Base-by-base conservation (phyloP, 2,113 vertebrate species). In the Sturnira hondurensis region DNA sequence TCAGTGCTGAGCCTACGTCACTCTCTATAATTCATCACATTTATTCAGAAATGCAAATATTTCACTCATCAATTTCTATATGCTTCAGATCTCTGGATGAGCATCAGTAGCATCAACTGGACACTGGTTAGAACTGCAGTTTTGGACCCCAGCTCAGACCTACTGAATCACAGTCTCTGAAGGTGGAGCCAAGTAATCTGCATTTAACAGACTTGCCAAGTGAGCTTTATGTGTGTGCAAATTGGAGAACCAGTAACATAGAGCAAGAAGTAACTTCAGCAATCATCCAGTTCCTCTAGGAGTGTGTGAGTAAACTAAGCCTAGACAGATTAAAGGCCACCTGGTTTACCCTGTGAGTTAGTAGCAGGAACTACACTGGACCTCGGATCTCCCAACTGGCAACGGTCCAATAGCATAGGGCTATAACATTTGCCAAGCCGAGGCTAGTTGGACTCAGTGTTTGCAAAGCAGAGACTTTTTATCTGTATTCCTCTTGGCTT, bases 401-500 rank as follows among this genome's bases (percentile, higher is more conserved):
- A 56, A 47, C 17, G 85, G 76, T 67, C 47, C 91, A 96, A 93
- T 16, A 88, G 36, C 41, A 16, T 1, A 4, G 56, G 28, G 65
- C 47, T 71, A 14, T 24, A 50, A 28, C 58, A 12, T 15, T 50
- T 82, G 47, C 70, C 77, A 95, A 61, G 58, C 11, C 80, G 89
- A 58, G 71, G 36, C 45, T 84, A 58, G 52, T 15, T 65, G 58
- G 77, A 41, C 26, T 89, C 45, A 22, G 24, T 54, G 45, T 13
- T 36, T 76, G 54, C 43, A 74, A 94, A 86, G 71, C 58, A 89
- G 92, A 82, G 74, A 87, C 41, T 61, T 89, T 93, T 54, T 67
- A 71, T 77, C 63, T 78, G 31, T 52, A 91, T 94, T 93, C 81
- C 76, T 92, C 47, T 63, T 90, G 96, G 89, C 45, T 97, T 97